Conservation (phyloP, 2,113 vertebrate genomes). For the Tachuris rubrigastra region DNA sequence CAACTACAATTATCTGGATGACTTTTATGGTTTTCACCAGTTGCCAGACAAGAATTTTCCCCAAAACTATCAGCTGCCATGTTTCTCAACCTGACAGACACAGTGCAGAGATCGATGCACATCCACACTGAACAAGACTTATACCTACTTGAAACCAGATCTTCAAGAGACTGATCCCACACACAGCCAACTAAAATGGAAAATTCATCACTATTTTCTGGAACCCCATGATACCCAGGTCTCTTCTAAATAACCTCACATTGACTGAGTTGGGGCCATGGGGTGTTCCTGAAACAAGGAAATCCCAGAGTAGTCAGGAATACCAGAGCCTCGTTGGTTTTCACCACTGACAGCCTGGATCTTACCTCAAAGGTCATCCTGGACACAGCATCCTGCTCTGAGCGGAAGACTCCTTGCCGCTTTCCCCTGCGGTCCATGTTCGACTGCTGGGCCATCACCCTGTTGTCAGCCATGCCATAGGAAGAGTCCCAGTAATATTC, state of each 20-base stretch:
- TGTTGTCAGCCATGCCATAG: conserved; percentile 83
- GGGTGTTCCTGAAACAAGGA: neutral
- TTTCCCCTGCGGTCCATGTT: conserved; percentile 82
- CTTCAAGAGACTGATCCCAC: neutral
- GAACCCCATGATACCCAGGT: neutral
- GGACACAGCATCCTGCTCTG: conserved; percentile 84
- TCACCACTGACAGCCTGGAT: neutral
- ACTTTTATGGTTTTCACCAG: neutral
- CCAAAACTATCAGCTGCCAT: neutral
- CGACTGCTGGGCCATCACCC: conserved; percentile 78
- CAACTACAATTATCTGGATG: neutral
- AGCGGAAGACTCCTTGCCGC: conserved; percentile 83
- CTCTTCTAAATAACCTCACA: neutral
- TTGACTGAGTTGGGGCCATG: neutral
- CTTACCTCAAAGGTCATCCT: conserved; percentile 90
- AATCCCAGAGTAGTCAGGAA: neutral
- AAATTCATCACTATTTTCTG: neutral
- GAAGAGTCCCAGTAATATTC: conserved; percentile 94
- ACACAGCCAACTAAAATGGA: neutral
- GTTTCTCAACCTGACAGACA: neutral
- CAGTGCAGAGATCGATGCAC: neutral
- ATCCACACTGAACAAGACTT: neutral
- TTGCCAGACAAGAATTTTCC: neutral
- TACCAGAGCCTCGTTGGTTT: neutral
- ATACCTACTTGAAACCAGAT: neutral